Conservation (phyloP, 2,888 invertebrate species). For the Chloroclysta siterata region DNA sequence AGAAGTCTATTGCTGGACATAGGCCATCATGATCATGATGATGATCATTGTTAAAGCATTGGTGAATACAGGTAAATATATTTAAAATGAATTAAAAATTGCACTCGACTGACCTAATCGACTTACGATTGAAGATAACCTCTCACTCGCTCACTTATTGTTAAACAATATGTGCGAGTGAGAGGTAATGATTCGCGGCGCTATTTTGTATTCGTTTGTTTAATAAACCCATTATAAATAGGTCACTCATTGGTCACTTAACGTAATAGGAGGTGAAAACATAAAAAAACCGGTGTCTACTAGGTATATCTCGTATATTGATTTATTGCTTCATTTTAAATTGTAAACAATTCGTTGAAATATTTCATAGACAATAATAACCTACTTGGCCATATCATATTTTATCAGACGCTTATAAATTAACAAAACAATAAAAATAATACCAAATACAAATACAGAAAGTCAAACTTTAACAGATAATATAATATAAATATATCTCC, state of each 20-base stretch:
- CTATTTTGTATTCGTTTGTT: too few relatives aligned
- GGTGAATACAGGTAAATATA: too few relatives aligned
- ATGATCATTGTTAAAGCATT: too few relatives aligned
- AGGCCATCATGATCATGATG: too few relatives aligned
- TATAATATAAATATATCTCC: slow-evolving; percentile 74
- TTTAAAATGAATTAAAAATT: too few relatives aligned
- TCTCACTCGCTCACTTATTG: too few relatives aligned
- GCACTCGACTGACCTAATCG: too few relatives aligned
- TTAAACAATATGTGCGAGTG: too few relatives aligned
- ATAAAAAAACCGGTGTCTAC: slow-evolving; percentile 28
- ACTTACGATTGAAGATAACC: too few relatives aligned
- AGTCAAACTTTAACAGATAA: slow-evolving; percentile 78
- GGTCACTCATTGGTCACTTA: background rate
- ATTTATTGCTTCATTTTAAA: slow-evolving; percentile 79
- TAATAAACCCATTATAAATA: too few relatives aligned
- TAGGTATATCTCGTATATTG: slow-evolving; percentile 51
- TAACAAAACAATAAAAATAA: slow-evolving; percentile 69
- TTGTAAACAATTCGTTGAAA: slow-evolving; percentile 82
- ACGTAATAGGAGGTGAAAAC: slow-evolving; percentile 13
- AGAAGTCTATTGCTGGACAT: too few relatives aligned
- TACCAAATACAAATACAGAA: slow-evolving; percentile 76
- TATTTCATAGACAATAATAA: slow-evolving; percentile 55
- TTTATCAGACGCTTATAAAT: slow-evolving; percentile 62
- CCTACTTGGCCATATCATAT: slow-evolving; percentile 66
- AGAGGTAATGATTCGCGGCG: too few relatives aligned